These are phyloP conservation scores for Solenodon paradoxus DNA, from an alignment of 2,113 vertebrate genomes.

Conservation along the genomic window DNA sequence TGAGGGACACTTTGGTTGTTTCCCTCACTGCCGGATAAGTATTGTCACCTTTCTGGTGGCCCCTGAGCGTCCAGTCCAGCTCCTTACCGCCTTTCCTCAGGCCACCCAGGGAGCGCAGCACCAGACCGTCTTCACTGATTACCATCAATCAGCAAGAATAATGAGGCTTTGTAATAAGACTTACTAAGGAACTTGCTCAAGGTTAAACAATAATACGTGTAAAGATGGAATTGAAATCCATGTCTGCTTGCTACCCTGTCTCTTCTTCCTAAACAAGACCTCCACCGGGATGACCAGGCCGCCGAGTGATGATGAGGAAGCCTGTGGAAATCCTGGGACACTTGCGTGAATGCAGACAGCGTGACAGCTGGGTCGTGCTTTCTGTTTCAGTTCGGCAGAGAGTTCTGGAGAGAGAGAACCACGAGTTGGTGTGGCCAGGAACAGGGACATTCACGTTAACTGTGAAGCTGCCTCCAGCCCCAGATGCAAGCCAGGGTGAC, in stretches of 20 bases:
- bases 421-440: conserved; percentile 79
- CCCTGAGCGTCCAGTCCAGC: neutral
- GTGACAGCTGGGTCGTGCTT: neutral
- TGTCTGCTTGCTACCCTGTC: neutral
- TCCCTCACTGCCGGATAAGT: neutral
- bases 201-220: neutral
- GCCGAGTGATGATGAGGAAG: neutral
- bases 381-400: conserved; percentile 81
- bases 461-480: conserved; percentile 75
- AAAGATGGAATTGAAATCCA: conserved; percentile 7
- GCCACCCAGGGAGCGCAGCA: neutral
- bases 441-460: conserved; percentile 78
- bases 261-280: neutral
- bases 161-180: neutral
- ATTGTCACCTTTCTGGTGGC: neutral
- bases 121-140: neutral
- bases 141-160: neutral
- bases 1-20: neutral
- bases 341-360: neutral
- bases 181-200: neutral
- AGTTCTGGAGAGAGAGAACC: conserved; percentile 84
- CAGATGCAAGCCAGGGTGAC: neutral
- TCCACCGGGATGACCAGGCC: neutral
- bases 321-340: neutral
- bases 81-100: neutral